phyloP scores from a whole-genome alignment of 2,113 vertebrate species.

The Oreochromis tanganicae region DNA sequence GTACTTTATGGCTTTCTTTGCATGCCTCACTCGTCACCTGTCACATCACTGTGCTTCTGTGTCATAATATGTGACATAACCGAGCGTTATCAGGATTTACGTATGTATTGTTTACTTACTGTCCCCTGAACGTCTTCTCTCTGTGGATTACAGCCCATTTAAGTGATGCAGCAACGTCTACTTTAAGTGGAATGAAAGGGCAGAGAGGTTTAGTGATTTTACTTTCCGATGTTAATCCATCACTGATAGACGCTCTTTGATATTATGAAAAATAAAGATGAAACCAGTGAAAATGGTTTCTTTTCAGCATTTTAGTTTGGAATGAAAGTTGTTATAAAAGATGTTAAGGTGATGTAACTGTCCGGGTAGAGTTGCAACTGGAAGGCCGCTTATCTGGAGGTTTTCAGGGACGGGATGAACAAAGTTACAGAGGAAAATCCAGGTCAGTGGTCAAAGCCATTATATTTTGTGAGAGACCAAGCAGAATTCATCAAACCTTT shows the following conservation, averaged over 20 bases:
- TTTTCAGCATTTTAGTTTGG: not conserved
- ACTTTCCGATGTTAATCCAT: not conserved
- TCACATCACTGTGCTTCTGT: not conserved
- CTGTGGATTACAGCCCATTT: not conserved
- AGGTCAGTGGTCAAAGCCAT: not conserved
- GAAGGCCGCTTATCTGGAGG: not conserved
- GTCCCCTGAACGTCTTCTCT: not conserved
- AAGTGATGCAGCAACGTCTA: constrained; percentile 18
- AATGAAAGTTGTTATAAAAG: not conserved
- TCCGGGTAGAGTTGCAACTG: not conserved
- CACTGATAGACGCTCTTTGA: not conserved
- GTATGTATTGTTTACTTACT: not conserved
- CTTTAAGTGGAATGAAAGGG: not conserved
- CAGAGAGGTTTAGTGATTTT: constrained; percentile 2
- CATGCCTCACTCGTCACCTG: no score
- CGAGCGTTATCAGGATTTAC: not conserved
- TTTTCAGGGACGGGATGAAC: not conserved
- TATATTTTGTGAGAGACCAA: not conserved
- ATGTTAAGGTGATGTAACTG: constrained; percentile 21
- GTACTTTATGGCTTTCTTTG: not conserved
- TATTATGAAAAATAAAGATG: not conserved
- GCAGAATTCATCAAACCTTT: not conserved
- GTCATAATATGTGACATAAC: not conserved
- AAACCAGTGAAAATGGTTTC: not conserved
- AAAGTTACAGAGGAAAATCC: not conserved